These are phyloP conservation scores for Acipenser ruthenus DNA, from an alignment of 2,797 vertebrate genomes.

Conservation along the genomic window DNA sequence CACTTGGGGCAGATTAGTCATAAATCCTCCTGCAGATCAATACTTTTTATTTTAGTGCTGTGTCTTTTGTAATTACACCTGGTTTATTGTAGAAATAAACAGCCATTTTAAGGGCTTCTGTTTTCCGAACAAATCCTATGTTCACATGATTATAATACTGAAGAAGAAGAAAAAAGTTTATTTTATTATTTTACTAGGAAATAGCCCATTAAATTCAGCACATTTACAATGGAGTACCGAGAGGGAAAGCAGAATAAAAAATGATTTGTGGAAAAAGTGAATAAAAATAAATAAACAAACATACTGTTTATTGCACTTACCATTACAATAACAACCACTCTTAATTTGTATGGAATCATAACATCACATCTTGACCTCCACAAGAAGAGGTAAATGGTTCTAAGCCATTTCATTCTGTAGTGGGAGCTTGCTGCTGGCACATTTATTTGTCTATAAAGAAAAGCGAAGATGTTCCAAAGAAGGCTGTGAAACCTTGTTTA, in stretches of 20 bases:
- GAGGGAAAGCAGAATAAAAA: no score
- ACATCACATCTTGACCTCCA: neutral
- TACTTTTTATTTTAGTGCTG: slow-evolving; percentile 41
- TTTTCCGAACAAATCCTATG: neutral
- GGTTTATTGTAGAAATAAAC: slow-evolving; percentile 27
- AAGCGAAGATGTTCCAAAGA: slow-evolving; percentile 26
- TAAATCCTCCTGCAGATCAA: slow-evolving; percentile 41
- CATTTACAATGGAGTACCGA: no score
- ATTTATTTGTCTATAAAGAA: slow-evolving; percentile 12
- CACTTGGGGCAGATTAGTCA: slow-evolving; percentile 36
- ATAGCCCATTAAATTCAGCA: no score
- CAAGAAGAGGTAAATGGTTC: no score
- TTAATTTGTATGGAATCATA: neutral
- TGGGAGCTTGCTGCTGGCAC: slow-evolving; percentile 15
- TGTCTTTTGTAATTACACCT: slow-evolving; percentile 42
- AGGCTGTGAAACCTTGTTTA: slow-evolving; percentile 15
- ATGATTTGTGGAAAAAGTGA: no score
- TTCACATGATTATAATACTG: neutral
- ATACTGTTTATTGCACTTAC: no score
- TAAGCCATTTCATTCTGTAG: slow-evolving; percentile 20
- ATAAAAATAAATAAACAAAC: no score
- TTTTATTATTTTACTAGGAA: no score
- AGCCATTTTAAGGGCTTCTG: slow-evolving; percentile 11
- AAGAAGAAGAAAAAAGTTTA: no score
- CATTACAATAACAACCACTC: neutral